Evolutionary conservation across 2,888 invertebrate genomes (phyloP).

Genomic region (Strigamia crassipes): DNA sequence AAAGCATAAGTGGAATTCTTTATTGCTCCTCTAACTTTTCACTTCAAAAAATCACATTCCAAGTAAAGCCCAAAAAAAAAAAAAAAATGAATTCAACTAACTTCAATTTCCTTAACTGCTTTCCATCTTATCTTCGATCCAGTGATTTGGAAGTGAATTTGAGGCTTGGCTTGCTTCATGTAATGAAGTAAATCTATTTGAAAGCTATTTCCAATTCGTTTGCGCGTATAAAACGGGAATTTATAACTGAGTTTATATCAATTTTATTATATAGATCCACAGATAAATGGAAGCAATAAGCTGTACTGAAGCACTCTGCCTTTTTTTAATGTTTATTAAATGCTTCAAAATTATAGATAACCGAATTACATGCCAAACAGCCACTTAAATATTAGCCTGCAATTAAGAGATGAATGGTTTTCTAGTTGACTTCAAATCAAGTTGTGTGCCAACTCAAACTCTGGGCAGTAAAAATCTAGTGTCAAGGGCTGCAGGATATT

Average conservation of each 20-base stretch:
- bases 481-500: conserved; percentile 37
- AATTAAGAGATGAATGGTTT: conserved; percentile 22
- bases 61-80: neutral
- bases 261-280: conserved; percentile 6
- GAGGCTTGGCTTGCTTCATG: conserved; percentile 42
- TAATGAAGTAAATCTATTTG: conserved; percentile 42
- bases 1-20: neutral
- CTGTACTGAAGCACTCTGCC: neutral
- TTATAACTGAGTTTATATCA: conserved; percentile 20
- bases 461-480: conserved; percentile 10
- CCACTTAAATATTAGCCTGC: neutral
- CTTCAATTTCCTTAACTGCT: conserved; percentile 42
- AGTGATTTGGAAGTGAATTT: conserved; percentile 40
- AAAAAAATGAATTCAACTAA: conserved; percentile 24
- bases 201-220: conserved; percentile 40
- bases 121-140: conserved; percentile 42
- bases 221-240: conserved; percentile 40
- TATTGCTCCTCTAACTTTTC: neutral
- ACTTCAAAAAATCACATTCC: neutral
- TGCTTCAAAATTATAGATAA: neutral
- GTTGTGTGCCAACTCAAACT: conserved; percentile 37
- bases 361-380: neutral
- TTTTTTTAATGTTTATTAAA: conserved; percentile 15
- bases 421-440: conserved; percentile 40
- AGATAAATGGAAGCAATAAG: neutral